Percentiles rank a stretch among this genome's conserved stretches.
Evolutionary conservation across 2,113 vertebrate species (phyloP).

Genomic region (Phaethornis superciliosus): DNA sequence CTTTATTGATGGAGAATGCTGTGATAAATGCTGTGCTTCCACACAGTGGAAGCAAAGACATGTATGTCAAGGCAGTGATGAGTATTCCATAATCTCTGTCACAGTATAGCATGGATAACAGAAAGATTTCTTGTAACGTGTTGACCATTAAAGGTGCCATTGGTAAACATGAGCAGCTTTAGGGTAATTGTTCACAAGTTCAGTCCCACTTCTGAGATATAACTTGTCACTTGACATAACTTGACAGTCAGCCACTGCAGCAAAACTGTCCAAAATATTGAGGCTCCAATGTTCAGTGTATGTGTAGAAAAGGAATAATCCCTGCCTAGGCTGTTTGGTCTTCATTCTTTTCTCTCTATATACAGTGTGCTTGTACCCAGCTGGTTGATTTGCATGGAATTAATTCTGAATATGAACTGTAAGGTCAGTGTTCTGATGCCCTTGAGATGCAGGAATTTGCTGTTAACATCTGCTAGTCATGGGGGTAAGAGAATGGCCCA

Average conservation of each 20-base stretch:
- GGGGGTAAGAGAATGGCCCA: background rate
- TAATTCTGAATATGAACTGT: background rate
- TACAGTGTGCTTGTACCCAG: background rate
- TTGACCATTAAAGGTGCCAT: background rate
- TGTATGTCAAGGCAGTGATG: background rate
- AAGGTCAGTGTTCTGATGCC: background rate
- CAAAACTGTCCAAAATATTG: background rate
- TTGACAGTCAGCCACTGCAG: background rate
- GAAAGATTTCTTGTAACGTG: background rate
- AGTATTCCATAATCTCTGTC: background rate
- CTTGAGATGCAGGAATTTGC: background rate
- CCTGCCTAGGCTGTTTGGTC: background rate
- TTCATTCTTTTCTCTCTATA: background rate
- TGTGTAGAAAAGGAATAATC: background rate
- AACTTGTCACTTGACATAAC: background rate
- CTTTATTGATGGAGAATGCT: background rate
- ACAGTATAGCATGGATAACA: background rate
- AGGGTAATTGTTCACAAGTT: background rate
- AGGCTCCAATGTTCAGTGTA: background rate
- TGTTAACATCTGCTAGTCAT: background rate
- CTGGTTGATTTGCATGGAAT: background rate
- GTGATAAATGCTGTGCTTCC: no score
- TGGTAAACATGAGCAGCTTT: background rate
- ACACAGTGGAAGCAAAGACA: background rate
- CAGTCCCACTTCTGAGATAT: background rate